A percentile compares a stretch with the other conserved stretches of the same genome.
These are phyloP conservation scores for Podilymbus podiceps DNA, from an alignment of 2,113 vertebrate species.

Conservation along the genomic window DNA sequence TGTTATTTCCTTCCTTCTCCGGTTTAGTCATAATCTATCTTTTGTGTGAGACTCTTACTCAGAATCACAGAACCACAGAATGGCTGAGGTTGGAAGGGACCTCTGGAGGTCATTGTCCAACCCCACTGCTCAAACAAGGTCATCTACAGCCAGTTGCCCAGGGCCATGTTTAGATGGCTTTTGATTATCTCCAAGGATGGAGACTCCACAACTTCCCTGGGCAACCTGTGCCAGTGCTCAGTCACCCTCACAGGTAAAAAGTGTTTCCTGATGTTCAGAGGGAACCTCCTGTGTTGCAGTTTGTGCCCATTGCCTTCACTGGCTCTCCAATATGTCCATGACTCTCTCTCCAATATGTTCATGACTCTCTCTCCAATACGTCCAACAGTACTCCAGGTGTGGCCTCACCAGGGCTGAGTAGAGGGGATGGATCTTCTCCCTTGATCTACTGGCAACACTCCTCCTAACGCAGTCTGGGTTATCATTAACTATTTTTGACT, in stretches of 20 bases:
- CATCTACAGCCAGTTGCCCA: not conserved
- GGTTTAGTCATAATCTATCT: not conserved
- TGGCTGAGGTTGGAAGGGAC: not conserved
- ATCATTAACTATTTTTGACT: not conserved
- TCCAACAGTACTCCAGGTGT: not conserved
- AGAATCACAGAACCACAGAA: not conserved
- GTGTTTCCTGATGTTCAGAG: not conserved
- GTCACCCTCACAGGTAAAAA: not conserved
- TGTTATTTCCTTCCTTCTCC: not conserved
- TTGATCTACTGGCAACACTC: not conserved
- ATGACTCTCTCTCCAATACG: too few relatives aligned
- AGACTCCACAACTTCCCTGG: not conserved
- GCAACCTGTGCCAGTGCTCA: not conserved
- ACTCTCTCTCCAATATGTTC: not conserved
- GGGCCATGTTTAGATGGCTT: not conserved
- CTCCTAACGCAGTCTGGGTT: not conserved
- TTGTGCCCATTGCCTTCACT: not conserved
- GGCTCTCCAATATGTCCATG: too few relatives aligned
- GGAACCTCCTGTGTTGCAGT: not conserved
- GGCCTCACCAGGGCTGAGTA: not conserved
- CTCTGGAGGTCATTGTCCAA: not conserved
- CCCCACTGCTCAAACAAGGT: not conserved
- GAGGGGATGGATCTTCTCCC: not conserved
- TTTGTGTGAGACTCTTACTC: not conserved
- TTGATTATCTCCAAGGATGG: not conserved